Evolutionary conservation across 64 coral and sea anemone genomes (phyloP), one percentile per base, ranked within the genome.

Genomic region (Hydrozoanthus tunicans): DNA sequence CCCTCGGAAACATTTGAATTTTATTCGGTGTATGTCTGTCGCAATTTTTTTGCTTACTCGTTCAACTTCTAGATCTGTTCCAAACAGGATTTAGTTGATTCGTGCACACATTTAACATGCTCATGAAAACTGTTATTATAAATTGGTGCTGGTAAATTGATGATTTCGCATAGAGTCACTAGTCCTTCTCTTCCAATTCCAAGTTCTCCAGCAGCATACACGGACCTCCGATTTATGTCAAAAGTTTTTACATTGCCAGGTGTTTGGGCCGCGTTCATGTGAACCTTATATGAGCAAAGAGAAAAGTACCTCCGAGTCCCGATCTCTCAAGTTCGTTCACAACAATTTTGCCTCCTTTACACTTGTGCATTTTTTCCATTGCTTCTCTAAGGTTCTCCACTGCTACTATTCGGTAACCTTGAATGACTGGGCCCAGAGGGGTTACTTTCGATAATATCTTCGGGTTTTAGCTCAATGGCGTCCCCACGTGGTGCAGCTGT

Each of bases 261-360:
- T 20, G 51, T 78, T 79, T 59, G n/a, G 78, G 88, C 51, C 4
- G 88, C 78, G 61, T 65, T 55, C 88, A 90, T 90, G 58, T 90
- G 58, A n/a, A 90, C 72, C 51, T 8, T 90, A 6, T 90, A 56
- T 62, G 58, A 1, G 59, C 86, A 90, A 26, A 77, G 25, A 77
- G 10, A 11, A 90, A 89, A 60, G 55, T 89, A 26, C 70, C 59
- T n/a, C 86, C 71, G 17, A 77, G 56, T 26, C 71, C 86, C n/a
- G 86, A 72, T 75, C 9, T 53, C 62, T 58, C 58, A 53, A 69
- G 12, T 56, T 81, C 79, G 7, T 61, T 81, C 57, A 62, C 79
- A 56, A 56, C 26, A 81, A 63, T 63, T 80, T 80, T 80, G 14
- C 79, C 56, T 17, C 56, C 79, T 25, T 80, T 80, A 56, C 78